These are phyloP conservation scores for Arremon aurantiirostris DNA, from an alignment of 2,797 vertebrate species.

Conservation along the genomic window DNA sequence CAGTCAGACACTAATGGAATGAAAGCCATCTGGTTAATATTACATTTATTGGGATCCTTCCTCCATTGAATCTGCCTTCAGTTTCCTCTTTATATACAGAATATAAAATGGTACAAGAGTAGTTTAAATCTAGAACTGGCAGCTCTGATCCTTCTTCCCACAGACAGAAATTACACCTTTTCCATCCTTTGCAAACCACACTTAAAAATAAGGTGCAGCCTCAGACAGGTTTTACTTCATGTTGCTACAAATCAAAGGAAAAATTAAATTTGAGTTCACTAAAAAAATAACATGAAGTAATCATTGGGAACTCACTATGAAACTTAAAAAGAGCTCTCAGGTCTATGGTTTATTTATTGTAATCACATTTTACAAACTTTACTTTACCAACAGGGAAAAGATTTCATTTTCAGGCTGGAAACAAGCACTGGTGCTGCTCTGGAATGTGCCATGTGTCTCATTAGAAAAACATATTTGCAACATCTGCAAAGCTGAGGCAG, in stretches of 20 bases:
- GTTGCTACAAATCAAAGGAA: not conserved
- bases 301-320: not conserved
- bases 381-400: conserved; percentile 23
- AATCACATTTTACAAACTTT: conserved; percentile 22
- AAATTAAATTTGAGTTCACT: not conserved
- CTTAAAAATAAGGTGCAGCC: not conserved
- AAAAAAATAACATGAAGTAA: not conserved
- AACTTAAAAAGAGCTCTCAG: not conserved
- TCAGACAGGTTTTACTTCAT: not conserved
- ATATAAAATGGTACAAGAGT: not conserved
- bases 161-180: not conserved
- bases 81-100: not conserved
- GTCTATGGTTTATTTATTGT: conserved; percentile 31
- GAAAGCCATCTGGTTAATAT: conserved; percentile 39
- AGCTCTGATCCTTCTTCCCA: not conserved
- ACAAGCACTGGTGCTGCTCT: conserved; percentile 49
- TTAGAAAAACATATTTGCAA: not conserved
- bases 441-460: conserved; percentile 19
- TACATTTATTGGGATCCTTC: conserved; percentile 14
- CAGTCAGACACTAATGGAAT: conserved; percentile 1
- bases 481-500: conserved; percentile 1
- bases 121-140: not conserved
- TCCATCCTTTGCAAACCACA: not conserved
- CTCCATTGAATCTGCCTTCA: not conserved
- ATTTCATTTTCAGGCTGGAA: conserved; percentile 52